Percentiles rank a stretch among this genome's conserved stretches.
phyloP scores from a whole-genome alignment of 2,888 invertebrate species.

The Morpho helenor region DNA sequence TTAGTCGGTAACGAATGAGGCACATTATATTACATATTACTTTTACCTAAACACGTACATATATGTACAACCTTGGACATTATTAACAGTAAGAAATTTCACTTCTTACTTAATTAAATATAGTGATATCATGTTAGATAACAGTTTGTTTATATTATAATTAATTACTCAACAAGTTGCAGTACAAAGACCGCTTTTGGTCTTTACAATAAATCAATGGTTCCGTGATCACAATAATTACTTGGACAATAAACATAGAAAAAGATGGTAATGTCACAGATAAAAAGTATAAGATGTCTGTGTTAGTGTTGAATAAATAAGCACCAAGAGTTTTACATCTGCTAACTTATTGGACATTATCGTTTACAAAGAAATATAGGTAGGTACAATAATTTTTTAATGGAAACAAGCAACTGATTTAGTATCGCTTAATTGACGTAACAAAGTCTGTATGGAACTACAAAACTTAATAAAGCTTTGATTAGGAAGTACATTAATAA shows the following conservation, averaged over 20 bases:
- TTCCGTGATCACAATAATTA: slow-evolving; percentile 67
- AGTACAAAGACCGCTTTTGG: slow-evolving; percentile 57
- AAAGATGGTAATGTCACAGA: slow-evolving; percentile 23
- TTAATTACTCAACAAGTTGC: slow-evolving; percentile 55
- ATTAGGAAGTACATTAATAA: slow-evolving; percentile 59
- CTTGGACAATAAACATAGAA: slow-evolving; percentile 27
- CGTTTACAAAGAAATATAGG: not conserved
- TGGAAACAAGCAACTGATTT: not conserved
- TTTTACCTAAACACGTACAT: slow-evolving; percentile 22
- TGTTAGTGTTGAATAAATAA: slow-evolving; percentile 14
- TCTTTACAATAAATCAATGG: slow-evolving; percentile 66
- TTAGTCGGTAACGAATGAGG: slow-evolving; percentile 74
- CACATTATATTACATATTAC: slow-evolving; percentile 53
- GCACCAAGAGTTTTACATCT: slow-evolving; percentile 21
- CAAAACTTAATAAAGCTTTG: slow-evolving; percentile 49
- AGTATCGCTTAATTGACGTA: slow-evolving; percentile 20
- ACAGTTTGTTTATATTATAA: slow-evolving; percentile 30
- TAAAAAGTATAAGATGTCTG: slow-evolving; percentile 15
- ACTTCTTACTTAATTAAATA: slow-evolving; percentile 20
- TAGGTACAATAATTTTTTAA: not conserved
- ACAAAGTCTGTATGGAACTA: slow-evolving; percentile 31
- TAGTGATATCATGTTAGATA: slow-evolving; percentile 24
- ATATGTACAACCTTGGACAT: slow-evolving; percentile 27
- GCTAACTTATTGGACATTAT: slow-evolving; percentile 17
- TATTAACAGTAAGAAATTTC: slow-evolving; percentile 19